Evolutionary conservation across 1,140 invertebrate species (phyloP), one percentile per base, ranked within the genome.

Genomic region (Neodiprion pinetum): DNA sequence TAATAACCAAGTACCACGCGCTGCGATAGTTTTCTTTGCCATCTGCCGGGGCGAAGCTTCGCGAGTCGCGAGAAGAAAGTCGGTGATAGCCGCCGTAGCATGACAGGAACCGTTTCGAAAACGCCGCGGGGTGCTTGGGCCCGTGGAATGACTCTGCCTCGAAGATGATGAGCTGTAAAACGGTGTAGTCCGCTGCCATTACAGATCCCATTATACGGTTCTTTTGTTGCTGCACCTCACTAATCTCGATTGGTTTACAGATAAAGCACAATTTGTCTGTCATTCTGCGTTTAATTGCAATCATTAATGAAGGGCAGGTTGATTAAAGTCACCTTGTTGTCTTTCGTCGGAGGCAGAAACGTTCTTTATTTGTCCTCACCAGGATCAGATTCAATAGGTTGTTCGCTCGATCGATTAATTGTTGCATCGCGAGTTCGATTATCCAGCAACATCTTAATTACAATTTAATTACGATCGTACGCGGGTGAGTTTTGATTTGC

Each of bases 261-360:
- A 82, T 81, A 79, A 68, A 77, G 73, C 74, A 73, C 71, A 82
- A 84, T 83, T 81, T 81, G 81, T 83, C 79, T 48, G 74, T 77
- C 78, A 72, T 72, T 28, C 48, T 67, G 72, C 73, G 71, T 75
- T 77, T 77, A 75, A 80, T 77, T 70, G 75, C 72, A 74, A 75
- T 80, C 82, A 77, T 85, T 85, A 85, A 85, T 81, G 84, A 85
- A 82, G 78, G 40, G 71, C 67, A 76, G 79, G 77, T 61, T 80
- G 82, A 85, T 85, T 82, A 83, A 84, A 83, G 79, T 81, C 53
- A 17, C 53, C 53, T 61, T 17, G 53, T 40, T 61, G 53, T 61
- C 11, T 61, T 17, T 61, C 53, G n/a, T 61, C 53, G 53, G 53
- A 61, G 53, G 53, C 53, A 61, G 53, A 61, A 61, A 61, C 53